phyloP scores from a whole-genome alignment of 2,797 vertebrate species.

The Sternarchorhynchus goeldii region DNA sequence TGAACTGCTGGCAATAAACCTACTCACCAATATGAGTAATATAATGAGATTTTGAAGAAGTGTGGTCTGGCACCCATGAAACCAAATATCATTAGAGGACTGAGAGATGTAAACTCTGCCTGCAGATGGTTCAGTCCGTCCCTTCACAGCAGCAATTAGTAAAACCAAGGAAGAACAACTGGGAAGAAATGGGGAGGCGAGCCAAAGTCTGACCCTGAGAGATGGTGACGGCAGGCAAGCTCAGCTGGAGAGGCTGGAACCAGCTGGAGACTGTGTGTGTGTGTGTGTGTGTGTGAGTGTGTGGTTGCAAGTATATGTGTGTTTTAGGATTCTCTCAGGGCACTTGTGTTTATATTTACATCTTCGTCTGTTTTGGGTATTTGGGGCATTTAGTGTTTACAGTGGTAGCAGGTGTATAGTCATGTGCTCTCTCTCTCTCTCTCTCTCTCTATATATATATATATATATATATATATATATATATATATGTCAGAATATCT shows the following conservation, averaged over 20 bases:
- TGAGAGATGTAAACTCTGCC: conserved; percentile 21
- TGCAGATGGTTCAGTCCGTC: neutral
- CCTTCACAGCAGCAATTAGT: conserved; percentile 44
- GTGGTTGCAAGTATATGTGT: no score
- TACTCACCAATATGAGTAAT: neutral
- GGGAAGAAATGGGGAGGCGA: conserved; percentile 12
- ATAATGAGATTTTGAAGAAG: conserved; percentile 14
- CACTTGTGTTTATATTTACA: neutral
- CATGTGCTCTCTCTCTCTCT: neutral
- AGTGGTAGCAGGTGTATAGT: neutral
- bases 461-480: no score
- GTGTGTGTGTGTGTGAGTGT: neutral
- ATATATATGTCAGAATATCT: no score
- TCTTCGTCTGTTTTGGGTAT: neutral
- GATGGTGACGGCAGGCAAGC: conserved; percentile 26
- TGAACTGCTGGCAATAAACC: neutral
- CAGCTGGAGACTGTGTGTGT: neutral
- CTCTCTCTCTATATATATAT: neutral
- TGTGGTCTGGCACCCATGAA: neutral
- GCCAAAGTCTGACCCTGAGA: conserved; percentile 13
- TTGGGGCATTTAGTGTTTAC: neutral
- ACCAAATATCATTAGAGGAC: conserved; percentile 35
- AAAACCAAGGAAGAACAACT: conserved; percentile 2
- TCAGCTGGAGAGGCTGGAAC: neutral
- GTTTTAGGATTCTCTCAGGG: neutral